Evolutionary conservation across 2,113 vertebrate species (phyloP).

Genomic region (Rhipidura dahli): DNA sequence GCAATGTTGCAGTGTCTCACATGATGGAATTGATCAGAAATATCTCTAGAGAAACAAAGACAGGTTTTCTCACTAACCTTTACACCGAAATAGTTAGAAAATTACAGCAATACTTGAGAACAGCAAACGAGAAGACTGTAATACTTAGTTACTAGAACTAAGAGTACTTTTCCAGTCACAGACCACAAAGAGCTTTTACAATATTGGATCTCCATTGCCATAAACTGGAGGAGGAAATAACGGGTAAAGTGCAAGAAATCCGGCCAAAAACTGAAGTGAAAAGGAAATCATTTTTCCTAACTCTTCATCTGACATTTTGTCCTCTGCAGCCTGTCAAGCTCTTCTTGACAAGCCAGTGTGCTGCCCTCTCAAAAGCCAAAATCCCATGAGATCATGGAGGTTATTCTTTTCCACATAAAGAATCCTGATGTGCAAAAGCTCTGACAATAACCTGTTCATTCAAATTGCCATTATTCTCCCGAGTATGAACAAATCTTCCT

Average conservation of each 20-base stretch:
- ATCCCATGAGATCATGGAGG: not conserved
- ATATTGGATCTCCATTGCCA: not conserved
- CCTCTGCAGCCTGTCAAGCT: not conserved
- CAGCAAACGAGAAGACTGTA: not conserved
- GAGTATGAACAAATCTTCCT: not conserved
- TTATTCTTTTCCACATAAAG: not conserved
- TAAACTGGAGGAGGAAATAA: not conserved
- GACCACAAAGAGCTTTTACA: constrained; percentile 27
- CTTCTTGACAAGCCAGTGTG: not conserved
- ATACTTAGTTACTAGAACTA: not conserved
- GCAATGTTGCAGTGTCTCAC: not conserved
- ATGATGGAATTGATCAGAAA: not conserved
- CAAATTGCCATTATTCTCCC: not conserved
- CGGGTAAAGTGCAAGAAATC: not conserved
- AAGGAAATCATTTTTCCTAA: not conserved
- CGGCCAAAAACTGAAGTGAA: not conserved
- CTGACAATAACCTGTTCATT: not conserved
- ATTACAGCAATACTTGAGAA: not conserved
- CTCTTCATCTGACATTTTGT: not conserved
- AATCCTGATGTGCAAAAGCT: not conserved
- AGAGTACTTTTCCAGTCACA: constrained; percentile 7
- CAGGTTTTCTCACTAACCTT: not conserved
- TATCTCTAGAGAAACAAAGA: not conserved
- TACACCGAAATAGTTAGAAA: not conserved
- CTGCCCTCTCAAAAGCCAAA: not conserved